A percentile compares a stretch with the other conserved stretches of the same genome.
Evolutionary conservation across 2,113 vertebrate species (phyloP).

Genomic region (Scopus umbretta): DNA sequence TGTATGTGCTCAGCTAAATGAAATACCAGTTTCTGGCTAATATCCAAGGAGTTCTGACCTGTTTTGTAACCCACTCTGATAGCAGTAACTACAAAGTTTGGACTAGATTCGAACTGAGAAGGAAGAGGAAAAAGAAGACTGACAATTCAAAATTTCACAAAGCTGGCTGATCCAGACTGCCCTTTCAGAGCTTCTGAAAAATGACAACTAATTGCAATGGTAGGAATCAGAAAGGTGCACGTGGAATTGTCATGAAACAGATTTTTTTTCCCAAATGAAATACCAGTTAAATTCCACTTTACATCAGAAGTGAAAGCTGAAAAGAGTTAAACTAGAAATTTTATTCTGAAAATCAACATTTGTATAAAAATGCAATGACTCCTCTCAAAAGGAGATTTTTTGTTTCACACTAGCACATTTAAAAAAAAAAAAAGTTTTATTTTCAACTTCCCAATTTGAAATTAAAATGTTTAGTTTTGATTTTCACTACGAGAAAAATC

Average conservation of each 20-base stretch:
- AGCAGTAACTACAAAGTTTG: neutral
- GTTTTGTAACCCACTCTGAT: neutral
- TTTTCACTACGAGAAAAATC: neutral
- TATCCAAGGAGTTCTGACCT: neutral
- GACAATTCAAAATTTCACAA: neutral
- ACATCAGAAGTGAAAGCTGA: neutral
- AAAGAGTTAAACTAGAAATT: neutral
- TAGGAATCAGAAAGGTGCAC: neutral
- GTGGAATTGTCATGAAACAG: accelerated
- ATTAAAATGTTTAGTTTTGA: neutral
- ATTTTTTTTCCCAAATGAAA: neutral
- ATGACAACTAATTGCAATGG: neutral
- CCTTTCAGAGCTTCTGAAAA: neutral
- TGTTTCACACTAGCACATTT: neutral
- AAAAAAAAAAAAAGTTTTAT: neutral
- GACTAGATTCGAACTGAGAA: neutral
- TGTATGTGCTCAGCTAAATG: neutral
- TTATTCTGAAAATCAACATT: neutral
- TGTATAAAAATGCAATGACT: neutral
- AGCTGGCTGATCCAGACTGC: neutral
- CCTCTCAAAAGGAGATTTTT: neutral
- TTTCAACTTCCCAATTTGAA: neutral
- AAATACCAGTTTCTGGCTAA: neutral
- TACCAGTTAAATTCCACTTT: neutral
- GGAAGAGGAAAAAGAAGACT: neutral